phyloP scores from a whole-genome alignment of 2,888 invertebrate genomes.

The Polymixis lichenea region DNA sequence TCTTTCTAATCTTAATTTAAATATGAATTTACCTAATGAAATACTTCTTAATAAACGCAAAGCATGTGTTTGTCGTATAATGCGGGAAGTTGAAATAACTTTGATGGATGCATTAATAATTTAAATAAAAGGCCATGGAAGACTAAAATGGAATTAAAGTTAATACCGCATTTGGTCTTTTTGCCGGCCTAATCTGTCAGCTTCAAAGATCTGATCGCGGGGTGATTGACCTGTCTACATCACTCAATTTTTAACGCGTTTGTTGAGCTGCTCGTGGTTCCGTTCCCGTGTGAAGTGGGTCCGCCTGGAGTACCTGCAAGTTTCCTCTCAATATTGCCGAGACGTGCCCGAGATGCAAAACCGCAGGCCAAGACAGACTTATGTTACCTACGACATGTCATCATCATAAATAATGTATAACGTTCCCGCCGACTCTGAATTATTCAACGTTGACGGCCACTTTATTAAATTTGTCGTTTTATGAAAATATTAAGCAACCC shows the following conservation, averaged over 20 bases:
- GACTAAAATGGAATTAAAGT: background rate
- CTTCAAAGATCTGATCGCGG: conserved; percentile 2
- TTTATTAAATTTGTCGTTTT: conserved; percentile 89
- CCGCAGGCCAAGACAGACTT: conserved; percentile 85
- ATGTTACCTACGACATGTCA: conserved; percentile 86
- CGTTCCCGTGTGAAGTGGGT: conserved; percentile 60
- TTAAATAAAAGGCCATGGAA: background rate
- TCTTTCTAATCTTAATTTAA: background rate
- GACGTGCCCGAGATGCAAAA: conserved; percentile 88
- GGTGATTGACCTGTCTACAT: conserved; percentile 25
- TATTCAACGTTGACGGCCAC: conserved; percentile 87
- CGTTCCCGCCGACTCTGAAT: conserved; percentile 84
- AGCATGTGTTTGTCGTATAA: background rate
- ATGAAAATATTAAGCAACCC: conserved; percentile 81
- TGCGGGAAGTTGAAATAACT: background rate
- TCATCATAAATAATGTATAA: conserved; percentile 90
- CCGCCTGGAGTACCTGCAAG: conserved; percentile 58
- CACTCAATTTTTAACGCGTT: conserved; percentile 48
- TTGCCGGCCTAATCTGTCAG: conserved; percentile 1
- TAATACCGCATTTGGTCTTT: background rate
- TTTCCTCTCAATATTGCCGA: conserved; percentile 79
- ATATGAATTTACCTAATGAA: background rate
- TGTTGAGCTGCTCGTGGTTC: conserved; percentile 38
- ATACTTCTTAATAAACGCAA: background rate
- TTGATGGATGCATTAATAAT: background rate